Percentiles rank a stretch among this genome's conserved stretches.
phyloP scores from a whole-genome alignment of 2,113 vertebrate genomes.

The Sarotherodon lohbergeri region DNA sequence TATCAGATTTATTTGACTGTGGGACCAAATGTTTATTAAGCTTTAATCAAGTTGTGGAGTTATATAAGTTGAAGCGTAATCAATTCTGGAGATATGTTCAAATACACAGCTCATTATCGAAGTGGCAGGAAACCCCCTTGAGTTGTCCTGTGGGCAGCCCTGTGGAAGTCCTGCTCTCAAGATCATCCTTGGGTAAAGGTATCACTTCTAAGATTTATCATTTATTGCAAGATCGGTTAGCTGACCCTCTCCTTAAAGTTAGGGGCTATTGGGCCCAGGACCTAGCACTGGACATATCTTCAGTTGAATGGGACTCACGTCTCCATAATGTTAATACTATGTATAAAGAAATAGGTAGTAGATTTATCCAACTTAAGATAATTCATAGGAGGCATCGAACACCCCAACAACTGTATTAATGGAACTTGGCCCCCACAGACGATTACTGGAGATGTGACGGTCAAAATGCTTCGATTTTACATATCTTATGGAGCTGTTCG shows the following conservation, averaged over 20 bases:
- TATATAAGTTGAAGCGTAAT: not conserved
- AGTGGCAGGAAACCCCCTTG: not conserved
- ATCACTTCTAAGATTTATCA: not conserved
- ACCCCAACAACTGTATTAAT: not conserved
- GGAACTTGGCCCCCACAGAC: not conserved
- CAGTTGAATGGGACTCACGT: not conserved
- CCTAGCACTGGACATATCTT: not conserved
- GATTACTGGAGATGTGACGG: not conserved
- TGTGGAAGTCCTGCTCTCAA: not conserved
- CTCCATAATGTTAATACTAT: not conserved
- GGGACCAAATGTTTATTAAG: not conserved
- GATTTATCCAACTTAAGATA: not conserved
- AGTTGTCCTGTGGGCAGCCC: not conserved
- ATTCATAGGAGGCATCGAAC: not conserved
- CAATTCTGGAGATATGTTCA: not conserved
- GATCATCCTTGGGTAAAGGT: not conserved
- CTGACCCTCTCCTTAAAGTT: not conserved
- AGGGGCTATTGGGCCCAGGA: not conserved
- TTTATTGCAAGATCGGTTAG: not conserved
- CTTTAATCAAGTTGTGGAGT: not conserved
- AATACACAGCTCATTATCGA: not conserved
- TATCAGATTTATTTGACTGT: not conserved
- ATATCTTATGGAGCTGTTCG: not conserved
- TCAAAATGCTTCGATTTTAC: not conserved
- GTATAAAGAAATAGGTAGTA: not conserved